Base-by-base conservation (phyloP, 2,113 vertebrate genomes). In the Elachura formosa region DNA sequence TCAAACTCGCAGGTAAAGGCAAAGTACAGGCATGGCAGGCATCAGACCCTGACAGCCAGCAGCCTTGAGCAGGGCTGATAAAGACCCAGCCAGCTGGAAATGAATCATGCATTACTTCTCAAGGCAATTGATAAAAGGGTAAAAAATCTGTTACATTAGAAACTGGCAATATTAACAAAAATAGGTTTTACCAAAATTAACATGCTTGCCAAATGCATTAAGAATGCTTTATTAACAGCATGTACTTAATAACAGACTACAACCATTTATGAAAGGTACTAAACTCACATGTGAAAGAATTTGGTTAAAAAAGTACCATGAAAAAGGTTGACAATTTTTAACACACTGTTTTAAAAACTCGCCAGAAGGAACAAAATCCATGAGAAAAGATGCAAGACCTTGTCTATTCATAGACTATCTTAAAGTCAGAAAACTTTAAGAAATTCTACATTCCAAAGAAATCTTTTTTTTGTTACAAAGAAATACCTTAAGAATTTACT, bases 291-390 rank as follows among this genome's bases (percentile, higher is more conserved):
- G 34, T 84, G 73, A 64, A 96, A 96, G 64, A 59, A 45, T 76
- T 91, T 88, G 84, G 8, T 67, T 87, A 48, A 95, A 85, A 94
- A 77, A 89, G 87, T 38, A 54, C 29, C 85, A 26, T 73, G 81
- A 61, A 31, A 85, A 95, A 94, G 54, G 54, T 89, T 90, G 26
- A 74, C 58, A 36, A 20, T 12, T 67, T 75, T 91, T 67, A 96
- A 94, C 63, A 87, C 17, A 87, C 79, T 45, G 25, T 61, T 76
- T 92, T n/a, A 95, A 82, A 90, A 95, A 56, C 74, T 96, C 89
- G 94, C n/a, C 66, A 93, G 38, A 89, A 88, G 49, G 72, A 96
- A 76, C 5, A 76, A 96, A 95, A 63, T 89, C 64, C 64, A 74
- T 61, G 49, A 93, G 55, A 86, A 96, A 94, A 94, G 89, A 96